phyloP scores from a whole-genome alignment of 2,113 vertebrate genomes.

The Sisor rabdophorus region DNA sequence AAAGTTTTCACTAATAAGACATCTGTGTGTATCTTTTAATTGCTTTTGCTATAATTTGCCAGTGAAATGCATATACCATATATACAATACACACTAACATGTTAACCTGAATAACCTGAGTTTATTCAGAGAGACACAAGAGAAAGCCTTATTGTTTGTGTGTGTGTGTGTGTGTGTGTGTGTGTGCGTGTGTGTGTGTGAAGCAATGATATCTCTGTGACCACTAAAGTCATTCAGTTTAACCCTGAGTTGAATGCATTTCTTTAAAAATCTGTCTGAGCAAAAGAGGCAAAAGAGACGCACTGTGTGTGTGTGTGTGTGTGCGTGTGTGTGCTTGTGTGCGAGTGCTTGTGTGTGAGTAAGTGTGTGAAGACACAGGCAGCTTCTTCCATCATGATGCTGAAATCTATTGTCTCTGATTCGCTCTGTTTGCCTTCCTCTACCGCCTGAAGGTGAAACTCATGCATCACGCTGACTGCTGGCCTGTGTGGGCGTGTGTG shows the following conservation, averaged over 20 bases:
- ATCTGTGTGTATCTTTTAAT: too few relatives aligned
- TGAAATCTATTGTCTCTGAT: constrained; percentile 31
- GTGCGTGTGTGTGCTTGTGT: constrained; percentile 18
- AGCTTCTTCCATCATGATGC: constrained; percentile 39
- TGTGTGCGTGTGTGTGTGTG: not conserved
- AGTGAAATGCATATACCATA: too few relatives aligned
- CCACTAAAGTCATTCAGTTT: constrained; percentile 31
- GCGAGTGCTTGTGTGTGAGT: constrained; percentile 9
- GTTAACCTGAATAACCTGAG: not conserved
- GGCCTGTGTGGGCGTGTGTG: constrained; percentile 13
- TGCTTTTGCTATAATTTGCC: too few relatives aligned
- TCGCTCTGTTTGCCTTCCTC: constrained; percentile 35
- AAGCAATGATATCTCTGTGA: constrained; percentile 1
- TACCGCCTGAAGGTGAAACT: constrained; percentile 36
- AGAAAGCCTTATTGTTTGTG: too few relatives aligned
- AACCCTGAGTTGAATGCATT: constrained; percentile 19
- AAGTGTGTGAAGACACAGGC: constrained; percentile 21
- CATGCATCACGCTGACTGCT: constrained; percentile 30
- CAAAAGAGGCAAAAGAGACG: not conserved
- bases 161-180: not conserved
- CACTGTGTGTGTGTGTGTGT: constrained; percentile 19
- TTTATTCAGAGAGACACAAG: not conserved
- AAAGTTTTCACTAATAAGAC: too few relatives aligned
- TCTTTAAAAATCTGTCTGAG: constrained; percentile 15
- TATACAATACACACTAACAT: too few relatives aligned